Evolutionary conservation across 2,797 vertebrate genomes (phyloP), one percentile per base, ranked within the genome.

Genomic region (Crax fasciolata): DNA sequence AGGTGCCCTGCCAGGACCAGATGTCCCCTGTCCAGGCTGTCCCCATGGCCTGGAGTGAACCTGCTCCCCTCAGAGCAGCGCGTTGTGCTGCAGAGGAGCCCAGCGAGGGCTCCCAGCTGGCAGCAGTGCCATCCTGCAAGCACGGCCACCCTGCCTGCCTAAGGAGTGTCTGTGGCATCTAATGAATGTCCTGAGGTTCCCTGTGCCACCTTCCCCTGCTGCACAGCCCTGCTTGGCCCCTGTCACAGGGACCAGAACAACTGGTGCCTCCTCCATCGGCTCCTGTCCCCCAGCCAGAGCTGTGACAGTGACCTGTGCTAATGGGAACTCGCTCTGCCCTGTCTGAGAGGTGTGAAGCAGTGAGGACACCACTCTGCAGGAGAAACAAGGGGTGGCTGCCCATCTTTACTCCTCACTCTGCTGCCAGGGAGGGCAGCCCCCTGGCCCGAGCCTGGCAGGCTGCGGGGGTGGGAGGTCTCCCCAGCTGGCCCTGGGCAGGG

Each of bases 21-120:
- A 28, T 2, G 3, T 38, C 11, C 28, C 25, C 24, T 5, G 27
- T 19, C 12, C 1, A 1, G 52, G 28, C 67, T 20, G 46, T 66
- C 8, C 18, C 21, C 30, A 24, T 15, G 39, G 11, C n/a, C 43
- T 1, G 2, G 48, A 28, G 18, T 10, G 39, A 59, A 28, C 2
- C 12, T 14, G 21, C 6, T 72, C 59, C n/a, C 51, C 52, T 66
- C 1, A 4, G 62, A 43, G 44, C 25, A 43, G 44, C 0, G 0
- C 10, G 10, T 1, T 1, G 1, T 39, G 62, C 18, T 3, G 2
- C 39, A 23, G 49, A 63, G 43, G 49, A 25, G 39, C 58, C 14
- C 52, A 16, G 52, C 0, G 0, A 89, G 57, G 65, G 41, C 70
- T 67, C 20, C 55, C 28, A 48, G 15, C 11, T 68, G 71, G 39